Evolutionary conservation across 2,797 vertebrate genomes (phyloP), one percentile per base, ranked within the genome.

Genomic region (Vultur gryphus): DNA sequence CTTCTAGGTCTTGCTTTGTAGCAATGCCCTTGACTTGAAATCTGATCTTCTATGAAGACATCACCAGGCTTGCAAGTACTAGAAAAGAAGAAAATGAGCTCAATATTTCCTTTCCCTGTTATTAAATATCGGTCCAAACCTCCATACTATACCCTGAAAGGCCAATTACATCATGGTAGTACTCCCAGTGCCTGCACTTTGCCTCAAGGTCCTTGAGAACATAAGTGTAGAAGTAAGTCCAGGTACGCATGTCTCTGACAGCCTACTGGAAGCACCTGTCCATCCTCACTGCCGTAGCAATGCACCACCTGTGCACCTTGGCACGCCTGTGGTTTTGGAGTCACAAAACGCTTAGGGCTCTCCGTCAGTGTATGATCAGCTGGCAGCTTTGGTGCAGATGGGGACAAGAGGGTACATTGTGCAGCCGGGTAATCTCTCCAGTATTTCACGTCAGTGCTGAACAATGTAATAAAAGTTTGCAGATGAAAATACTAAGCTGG

Each of bases 391-490:
- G 90, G 91, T 88, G 64, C 80, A 93, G 93, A 91, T 76, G 78
- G 67, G 62, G 70, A 93, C 88, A 95, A 83, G 96, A 85, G 79
- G 84, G 88, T 61, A 64, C 87, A 70, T 75, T 85, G 87, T 93
- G 84, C 85, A 93, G 89, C 75, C 41, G 14, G 77, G 89, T 54
- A 90, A 87, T 83, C 92, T 91, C 84, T 49, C 87, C 89, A 75
- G 78, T 96, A 95, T 97, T 97, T 97, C 96, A 96, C 49, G 3
- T 91, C 95, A 89, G 93, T 59, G 79, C 84, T 73, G 85, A 98
- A 91, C 97, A 97, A 95, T 90, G 84, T 87, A 94, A 97, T 98
- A 96, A 98, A 97, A 97, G 86, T 95, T 95, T 95, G 95, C 76
- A 96, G 95, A 97, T 96, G 90, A 96, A 97, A 98, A 96, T 93